Conservation (phyloP, 2,797 vertebrate genomes). For the Danio choprae region DNA sequence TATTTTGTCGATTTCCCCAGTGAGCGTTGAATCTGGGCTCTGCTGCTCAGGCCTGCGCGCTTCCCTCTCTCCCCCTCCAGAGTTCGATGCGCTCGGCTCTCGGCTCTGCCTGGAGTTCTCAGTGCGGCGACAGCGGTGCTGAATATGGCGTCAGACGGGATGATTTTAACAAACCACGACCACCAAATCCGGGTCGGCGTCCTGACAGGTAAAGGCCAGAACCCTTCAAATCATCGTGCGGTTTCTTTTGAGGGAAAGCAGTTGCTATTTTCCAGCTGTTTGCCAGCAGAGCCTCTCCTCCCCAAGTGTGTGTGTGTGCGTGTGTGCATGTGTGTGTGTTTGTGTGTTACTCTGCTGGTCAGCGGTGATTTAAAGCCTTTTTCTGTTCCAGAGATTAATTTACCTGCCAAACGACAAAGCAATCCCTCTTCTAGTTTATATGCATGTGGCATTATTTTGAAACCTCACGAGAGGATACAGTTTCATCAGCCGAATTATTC, state of each 20-base stretch:
- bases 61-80: constrained; percentile 59
- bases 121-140: constrained; percentile 85
- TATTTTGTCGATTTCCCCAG: constrained; percentile 10
- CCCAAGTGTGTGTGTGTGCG: constrained; percentile 43
- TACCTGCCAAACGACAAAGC: constrained; percentile 32
- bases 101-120: constrained; percentile 82
- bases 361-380: constrained; percentile 66
- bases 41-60: constrained; percentile 73
- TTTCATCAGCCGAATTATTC: constrained; percentile 79
- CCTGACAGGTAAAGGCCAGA: constrained; percentile 87
- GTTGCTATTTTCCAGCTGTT: constrained; percentile 52
- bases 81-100: constrained; percentile 83
- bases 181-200: constrained; percentile 97
- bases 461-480: constrained; percentile 59
- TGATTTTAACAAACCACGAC: constrained; percentile 98
- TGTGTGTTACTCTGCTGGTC: constrained; percentile 35
- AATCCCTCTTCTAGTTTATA: constrained; percentile 11
- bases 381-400: constrained; percentile 41
- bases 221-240: constrained; percentile 33
- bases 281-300: constrained; percentile 56
- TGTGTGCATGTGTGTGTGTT: constrained; percentile 58
- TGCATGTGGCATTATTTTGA: neutral
- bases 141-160: constrained; percentile 98
- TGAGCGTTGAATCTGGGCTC: constrained; percentile 68
- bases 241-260: constrained; percentile 28